Evolutionary conservation across 1,140 invertebrate species (phyloP), one percentile per base, ranked within the genome.

Genomic region (Pseudomyrmex pallidus): DNA sequence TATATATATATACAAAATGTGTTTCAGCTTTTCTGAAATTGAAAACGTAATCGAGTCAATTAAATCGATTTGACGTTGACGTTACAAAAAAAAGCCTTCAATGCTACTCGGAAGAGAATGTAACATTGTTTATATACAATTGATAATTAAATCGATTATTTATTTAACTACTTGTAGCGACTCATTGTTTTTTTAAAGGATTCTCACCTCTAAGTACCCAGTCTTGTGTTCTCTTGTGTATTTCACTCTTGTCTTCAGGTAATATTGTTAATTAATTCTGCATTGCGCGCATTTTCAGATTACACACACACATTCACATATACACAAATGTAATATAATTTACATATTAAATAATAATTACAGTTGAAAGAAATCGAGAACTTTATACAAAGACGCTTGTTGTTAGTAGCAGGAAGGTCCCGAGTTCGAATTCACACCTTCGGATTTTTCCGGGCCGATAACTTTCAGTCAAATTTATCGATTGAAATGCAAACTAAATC

Each of bases 271-370:
- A 35, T 35, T 35, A 35, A 76, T 83, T 62, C 9, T 62, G 22
- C 35, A 83, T 61, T 83, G 52, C 35, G 35, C 5, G 35, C 50
- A 74, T 82, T 67, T 85, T 22, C 44, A 57, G 62, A 74, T 52
- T 50, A 48, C 25, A 3, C 25, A 35, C 25, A 35, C 35, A 35
- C 25, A 25, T 25, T 25, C 25, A 35, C 35, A 35, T 35, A 35
- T 5, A 35, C 35, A 35, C 15, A 70, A 84, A 78, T 62, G 63
- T 68, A 63, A 61, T 48, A 67, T 68, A 76, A 61, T 12, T 59
- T n/a, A 54, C 17, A 22, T 22, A 48, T 64, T 67, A 62, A 35
- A 17, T 57, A 56, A 64, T 17, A 84, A 3, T 10, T 10, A 46
- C 20, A 61, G 20, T 57, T 66, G 3, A 61, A 48, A 13, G 83